These are phyloP conservation scores for Erpetoichthys calabaricus DNA, from an alignment of 2,797 vertebrate species.

Conservation along the genomic window DNA sequence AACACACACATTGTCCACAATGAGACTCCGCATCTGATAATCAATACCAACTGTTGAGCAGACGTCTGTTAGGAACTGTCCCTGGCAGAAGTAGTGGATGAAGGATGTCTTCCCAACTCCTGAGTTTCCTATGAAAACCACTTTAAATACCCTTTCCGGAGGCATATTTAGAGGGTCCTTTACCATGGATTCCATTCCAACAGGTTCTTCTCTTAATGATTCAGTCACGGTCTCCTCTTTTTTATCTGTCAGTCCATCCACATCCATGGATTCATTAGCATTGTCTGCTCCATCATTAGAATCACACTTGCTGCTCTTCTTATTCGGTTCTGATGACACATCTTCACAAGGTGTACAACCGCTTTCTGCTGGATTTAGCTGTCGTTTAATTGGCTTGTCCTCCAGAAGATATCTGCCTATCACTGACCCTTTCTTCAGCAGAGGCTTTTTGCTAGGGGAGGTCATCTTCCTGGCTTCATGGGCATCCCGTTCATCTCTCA, in stretches of 20 bases:
- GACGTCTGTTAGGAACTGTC: conserved; percentile 38
- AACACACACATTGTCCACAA: conserved; percentile 45
- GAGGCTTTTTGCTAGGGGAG: conserved; percentile 37
- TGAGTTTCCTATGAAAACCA: conserved; percentile 67
- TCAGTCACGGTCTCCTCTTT: too few relatives aligned
- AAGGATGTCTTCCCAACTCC: conserved; percentile 72
- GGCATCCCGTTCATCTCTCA: conserved; percentile 80
- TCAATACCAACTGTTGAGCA: conserved; percentile 55
- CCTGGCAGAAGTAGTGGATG: conserved; percentile 61
- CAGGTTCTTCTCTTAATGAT: conserved; percentile 22
- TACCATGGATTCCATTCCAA: conserved; percentile 24
- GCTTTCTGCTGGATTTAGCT: conserved; percentile 33
- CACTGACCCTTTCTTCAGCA: conserved; percentile 61
- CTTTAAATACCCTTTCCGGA: conserved; percentile 54
- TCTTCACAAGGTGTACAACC: conserved; percentile 28
- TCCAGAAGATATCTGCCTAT: conserved; percentile 55
- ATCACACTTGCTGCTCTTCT: conserved; percentile 32
- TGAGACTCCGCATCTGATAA: conserved; percentile 60
- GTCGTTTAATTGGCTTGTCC: conserved; percentile 49
- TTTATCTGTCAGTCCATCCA: conserved; percentile 15
- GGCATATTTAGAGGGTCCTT: conserved; percentile 20
- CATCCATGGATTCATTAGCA: conserved; percentile 20
- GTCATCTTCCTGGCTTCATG: conserved; percentile 65
- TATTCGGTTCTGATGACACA: conserved; percentile 29
- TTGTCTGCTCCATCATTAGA: conserved; percentile 26